Evolutionary conservation across 2,888 invertebrate genomes (phyloP), one percentile per base, ranked within the genome.

Genomic region (Patella pellucida): DNA sequence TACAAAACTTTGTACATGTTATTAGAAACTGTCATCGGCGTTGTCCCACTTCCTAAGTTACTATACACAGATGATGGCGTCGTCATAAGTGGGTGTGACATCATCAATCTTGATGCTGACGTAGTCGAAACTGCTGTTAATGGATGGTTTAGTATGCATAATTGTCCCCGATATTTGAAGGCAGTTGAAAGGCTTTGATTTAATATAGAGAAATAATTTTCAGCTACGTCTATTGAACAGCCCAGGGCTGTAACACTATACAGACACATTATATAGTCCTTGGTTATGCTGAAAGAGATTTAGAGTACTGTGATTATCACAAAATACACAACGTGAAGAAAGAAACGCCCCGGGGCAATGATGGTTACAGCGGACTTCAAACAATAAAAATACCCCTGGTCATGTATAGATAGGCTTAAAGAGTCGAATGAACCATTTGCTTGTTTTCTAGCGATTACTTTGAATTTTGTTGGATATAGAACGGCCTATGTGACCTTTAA

Each of bases 181-280:
- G 62, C 62, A 62, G 62, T 62, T 62, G 62, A 62, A 62, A 62
- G 62, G 62, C 62, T 83, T 76, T 83, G 81, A 76, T 85, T 87
- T 54, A 85, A 78, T 16, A 85, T 81, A 71, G 82, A 78, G 77
- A 85, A 85, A 77, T 85, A 86, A 12, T 83, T 79, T 56, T 86
- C 81, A 12, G 87, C 87, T 41, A 85, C 86, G 23, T 83, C 80
- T 74, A 86, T 74, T 11, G 85, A 85, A 73, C 87, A 87, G n/a
- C 85, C 83, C 11, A 87, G 76, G 7, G 86, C 85, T 72, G 85
- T 86, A 2, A 84, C 81, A 67, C 83, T 82, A 75, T 85, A 87
- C 9, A 85, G 81, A 73, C 87, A 87, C 31, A 81, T 80, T n/a
- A 85, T 82, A 75, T 86, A 87, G 62, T 86, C 84, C 71, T 82